phyloP scores from a whole-genome alignment of 2,113 vertebrate species.

The Camelus dromedarius region DNA sequence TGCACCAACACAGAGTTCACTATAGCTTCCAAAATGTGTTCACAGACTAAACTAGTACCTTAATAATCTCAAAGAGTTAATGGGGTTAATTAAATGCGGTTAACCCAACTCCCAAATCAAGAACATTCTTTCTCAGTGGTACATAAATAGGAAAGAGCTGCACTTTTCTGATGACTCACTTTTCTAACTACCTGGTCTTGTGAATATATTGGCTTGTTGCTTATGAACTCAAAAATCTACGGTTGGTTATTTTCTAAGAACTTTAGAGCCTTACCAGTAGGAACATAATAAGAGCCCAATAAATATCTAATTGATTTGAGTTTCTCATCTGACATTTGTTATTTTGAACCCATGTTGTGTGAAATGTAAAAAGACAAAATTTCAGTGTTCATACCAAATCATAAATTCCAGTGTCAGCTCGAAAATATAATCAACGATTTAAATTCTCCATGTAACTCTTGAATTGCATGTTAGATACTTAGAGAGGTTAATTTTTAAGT shows the following conservation, averaged over 20 bases:
- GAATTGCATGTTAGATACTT: neutral
- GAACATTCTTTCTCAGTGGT: neutral
- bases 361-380: conserved; percentile 43
- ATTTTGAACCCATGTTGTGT: conserved; percentile 28
- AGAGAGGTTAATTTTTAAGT: conserved; percentile 58
- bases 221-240: neutral
- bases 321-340: conserved; percentile 17
- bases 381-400: conserved; percentile 24
- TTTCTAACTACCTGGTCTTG: conserved; percentile 6
- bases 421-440: conserved; percentile 45
- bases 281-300: neutral
- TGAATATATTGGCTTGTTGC: neutral
- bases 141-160: neutral
- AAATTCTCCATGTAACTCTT: conserved; percentile 35
- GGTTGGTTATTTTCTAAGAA: conserved; percentile 31
- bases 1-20: neutral
- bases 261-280: neutral
- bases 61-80: conserved; percentile 51
- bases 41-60: neutral
- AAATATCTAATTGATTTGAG: conserved; percentile 6
- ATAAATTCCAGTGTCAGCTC: conserved; percentile 43
- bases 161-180: neutral
- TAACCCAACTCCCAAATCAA: conserved; percentile 39
- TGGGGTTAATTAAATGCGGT: conserved; percentile 5
- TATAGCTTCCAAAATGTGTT: conserved; percentile 33